phyloP scores from a whole-genome alignment of 1,140 invertebrate species.

The Platyscapa corneri region DNA sequence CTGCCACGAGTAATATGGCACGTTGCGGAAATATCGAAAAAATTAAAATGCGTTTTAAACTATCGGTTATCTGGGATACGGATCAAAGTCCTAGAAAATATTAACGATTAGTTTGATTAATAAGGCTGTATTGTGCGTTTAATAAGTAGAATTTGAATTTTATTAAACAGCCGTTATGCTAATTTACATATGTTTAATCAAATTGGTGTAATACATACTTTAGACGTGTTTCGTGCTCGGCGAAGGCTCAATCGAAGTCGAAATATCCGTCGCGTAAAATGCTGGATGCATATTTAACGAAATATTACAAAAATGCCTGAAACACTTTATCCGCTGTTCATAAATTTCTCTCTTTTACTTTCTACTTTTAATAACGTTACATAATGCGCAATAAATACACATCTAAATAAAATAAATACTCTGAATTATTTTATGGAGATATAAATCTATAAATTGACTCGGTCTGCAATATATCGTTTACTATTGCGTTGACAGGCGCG shows the following conservation, averaged over 20 bases:
- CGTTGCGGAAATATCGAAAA: background rate
- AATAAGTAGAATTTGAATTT: background rate
- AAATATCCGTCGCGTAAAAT: background rate
- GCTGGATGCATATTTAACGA: background rate
- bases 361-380: background rate
- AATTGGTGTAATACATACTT: background rate
- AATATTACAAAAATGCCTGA: background rate
- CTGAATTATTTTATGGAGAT: constrained; percentile 15
- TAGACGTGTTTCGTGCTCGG: too few species aligned
- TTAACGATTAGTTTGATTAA: background rate
- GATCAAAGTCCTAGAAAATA: background rate
- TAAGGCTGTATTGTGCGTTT: background rate
- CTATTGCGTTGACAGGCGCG: constrained; percentile 21
- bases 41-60: background rate
- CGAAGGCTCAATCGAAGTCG: background rate
- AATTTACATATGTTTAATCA: background rate
- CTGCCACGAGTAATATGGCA: too few species aligned
- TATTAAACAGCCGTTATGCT: background rate
- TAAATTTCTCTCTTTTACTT: background rate
- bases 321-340: background rate
- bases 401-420: constrained; percentile 7
- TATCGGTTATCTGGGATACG: background rate
- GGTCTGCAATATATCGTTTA: constrained; percentile 23
- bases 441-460: constrained; percentile 34
- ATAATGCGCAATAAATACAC: background rate